phyloP scores from a whole-genome alignment of 2,113 vertebrate genomes.

The Tragelaphus buxtoni region DNA sequence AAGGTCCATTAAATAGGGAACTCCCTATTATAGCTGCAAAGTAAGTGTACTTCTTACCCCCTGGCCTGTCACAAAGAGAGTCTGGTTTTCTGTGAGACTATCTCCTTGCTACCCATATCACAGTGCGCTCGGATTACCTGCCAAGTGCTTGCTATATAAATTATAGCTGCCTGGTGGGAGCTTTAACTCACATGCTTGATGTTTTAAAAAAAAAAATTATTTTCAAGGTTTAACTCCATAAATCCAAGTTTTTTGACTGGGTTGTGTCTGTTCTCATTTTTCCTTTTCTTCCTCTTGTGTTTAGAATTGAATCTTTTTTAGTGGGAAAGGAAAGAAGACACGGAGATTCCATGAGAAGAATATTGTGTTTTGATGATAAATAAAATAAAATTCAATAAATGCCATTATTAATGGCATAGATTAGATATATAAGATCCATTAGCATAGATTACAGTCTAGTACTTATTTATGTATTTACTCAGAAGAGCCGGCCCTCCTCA shows the following conservation, averaged over 20 bases:
- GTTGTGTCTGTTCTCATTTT: conserved; percentile 58
- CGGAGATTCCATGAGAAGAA: not conserved
- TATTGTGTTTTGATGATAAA: not conserved
- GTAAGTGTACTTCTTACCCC: not conserved
- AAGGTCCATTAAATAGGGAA: not conserved
- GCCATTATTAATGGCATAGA: not conserved
- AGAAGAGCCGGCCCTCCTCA: not conserved
- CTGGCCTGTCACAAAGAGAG: not conserved
- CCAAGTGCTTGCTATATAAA: conserved; percentile 61
- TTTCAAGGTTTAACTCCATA: conserved; percentile 66
- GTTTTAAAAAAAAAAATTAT: conserved; percentile 56
- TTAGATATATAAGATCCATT: not conserved
- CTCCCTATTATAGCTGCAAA: not conserved
- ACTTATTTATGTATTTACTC: not conserved
- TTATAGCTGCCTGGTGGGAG: conserved; percentile 65
- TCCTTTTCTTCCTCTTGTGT: conserved; percentile 41
- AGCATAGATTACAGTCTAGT: not conserved
- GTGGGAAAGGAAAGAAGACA: not conserved
- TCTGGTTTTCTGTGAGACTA: conserved; percentile 7
- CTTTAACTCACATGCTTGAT: conserved; percentile 65
- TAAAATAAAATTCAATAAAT: not conserved
- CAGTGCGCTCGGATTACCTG: conserved; percentile 53
- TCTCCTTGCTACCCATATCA: conserved; percentile 29
- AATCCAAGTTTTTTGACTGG: conserved; percentile 57
- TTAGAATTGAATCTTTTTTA: conserved; percentile 49